Evolutionary conservation across 2,888 invertebrate species (phyloP).

Genomic region (Chrysolina oricalcia): DNA sequence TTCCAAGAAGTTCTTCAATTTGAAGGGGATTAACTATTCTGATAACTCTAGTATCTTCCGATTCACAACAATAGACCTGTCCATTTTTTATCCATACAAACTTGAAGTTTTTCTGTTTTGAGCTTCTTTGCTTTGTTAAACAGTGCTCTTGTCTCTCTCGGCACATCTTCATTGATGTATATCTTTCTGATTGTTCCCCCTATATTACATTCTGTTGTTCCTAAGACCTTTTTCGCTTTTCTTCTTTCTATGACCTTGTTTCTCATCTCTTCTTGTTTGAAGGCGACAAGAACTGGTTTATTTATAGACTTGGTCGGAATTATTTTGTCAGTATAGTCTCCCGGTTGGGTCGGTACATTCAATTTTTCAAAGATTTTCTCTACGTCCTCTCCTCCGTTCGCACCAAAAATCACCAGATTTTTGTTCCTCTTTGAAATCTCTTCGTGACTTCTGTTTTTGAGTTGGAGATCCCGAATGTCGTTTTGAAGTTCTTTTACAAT

Average conservation of each 20-base stretch:
- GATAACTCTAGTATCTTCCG: no score
- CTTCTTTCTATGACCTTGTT: constrained; percentile 22
- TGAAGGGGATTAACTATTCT: no score
- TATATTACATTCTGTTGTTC: constrained; percentile 16
- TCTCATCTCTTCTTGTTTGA: constrained; percentile 15
- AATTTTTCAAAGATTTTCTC: constrained; percentile 18
- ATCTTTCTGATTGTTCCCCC: constrained; percentile 13
- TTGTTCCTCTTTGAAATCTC: constrained; percentile 21
- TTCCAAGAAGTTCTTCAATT: no score
- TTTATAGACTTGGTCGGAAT: neutral
- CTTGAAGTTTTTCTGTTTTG: constrained; percentile 22
- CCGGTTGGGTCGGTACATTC: constrained; percentile 25
- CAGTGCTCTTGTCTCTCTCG: constrained; percentile 22
- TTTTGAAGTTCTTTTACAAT: constrained; percentile 25
- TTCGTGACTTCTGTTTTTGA: constrained; percentile 20
- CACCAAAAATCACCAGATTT: constrained; percentile 19
- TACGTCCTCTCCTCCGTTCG: constrained; percentile 21
- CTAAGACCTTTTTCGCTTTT: constrained; percentile 11
- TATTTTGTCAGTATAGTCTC: constrained; percentile 25
- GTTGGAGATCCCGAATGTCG: constrained; percentile 21
- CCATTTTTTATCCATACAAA: no score
- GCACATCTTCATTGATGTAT: constrained; percentile 19
- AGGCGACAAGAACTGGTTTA: constrained; percentile 21
- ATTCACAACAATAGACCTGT: no score
- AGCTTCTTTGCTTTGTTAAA: constrained; percentile 26